Conservation (phyloP, 92 coral and sea anemone species). For the Desmophyllum pertusum region DNA sequence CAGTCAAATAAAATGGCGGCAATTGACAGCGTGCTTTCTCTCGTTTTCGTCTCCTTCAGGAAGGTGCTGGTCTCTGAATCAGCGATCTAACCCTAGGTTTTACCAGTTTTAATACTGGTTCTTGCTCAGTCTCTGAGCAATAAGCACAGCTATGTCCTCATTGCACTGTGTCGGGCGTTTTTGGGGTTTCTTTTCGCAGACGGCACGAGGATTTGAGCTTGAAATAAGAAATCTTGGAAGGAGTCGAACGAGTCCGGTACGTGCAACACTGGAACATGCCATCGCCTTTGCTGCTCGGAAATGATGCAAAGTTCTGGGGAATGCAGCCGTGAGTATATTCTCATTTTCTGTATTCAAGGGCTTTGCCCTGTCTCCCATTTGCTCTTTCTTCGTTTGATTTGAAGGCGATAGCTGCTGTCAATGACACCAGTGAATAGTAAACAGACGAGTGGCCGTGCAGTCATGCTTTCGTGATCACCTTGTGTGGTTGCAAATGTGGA, state of each 20-base stretch:
- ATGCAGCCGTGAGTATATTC: constrained; percentile 61
- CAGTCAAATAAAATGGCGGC: constrained; percentile 25
- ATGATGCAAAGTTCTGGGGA: constrained; percentile 47
- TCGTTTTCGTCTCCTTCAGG: constrained; percentile 28
- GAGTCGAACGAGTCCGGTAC: constrained; percentile 19
- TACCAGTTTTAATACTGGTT: background rate
- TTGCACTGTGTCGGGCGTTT: constrained; percentile 37
- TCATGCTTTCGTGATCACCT: constrained; percentile 43
- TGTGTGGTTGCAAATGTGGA: constrained; percentile 20
- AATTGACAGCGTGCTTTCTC: background rate
- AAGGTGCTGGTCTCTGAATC: background rate
- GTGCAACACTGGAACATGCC: constrained; percentile 28
- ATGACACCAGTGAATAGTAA: constrained; percentile 24
- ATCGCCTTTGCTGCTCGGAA: constrained; percentile 21
- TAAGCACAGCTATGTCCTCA: background rate
- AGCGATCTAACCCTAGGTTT: constrained; percentile 46
- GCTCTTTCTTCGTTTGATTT: constrained; percentile 35
- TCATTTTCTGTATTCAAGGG: constrained; percentile 64
- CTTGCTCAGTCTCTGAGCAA: constrained; percentile 26
- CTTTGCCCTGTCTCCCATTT: constrained; percentile 49
- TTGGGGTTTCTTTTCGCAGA: constrained; percentile 41
- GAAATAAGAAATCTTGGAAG: constrained; percentile 34
- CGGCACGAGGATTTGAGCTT: constrained; percentile 21
- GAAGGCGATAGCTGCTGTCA: constrained; percentile 5
- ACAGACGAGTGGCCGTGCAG: constrained; percentile 18